These are phyloP conservation scores for Xylota sylvarum DNA, from an alignment of 2,888 invertebrate genomes.

Conservation along the genomic window DNA sequence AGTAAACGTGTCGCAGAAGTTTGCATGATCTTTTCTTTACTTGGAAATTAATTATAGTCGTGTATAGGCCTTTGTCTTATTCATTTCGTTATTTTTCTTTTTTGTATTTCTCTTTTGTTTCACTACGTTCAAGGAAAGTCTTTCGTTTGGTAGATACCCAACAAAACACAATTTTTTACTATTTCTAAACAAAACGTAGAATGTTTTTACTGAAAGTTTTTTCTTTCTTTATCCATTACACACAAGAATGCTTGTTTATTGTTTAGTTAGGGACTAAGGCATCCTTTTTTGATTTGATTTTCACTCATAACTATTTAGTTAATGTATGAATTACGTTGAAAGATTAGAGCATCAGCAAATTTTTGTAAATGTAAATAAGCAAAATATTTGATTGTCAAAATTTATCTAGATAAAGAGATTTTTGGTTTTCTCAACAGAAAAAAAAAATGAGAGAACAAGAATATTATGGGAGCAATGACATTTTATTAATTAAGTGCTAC, in stretches of 20 bases:
- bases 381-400: slow-evolving; percentile 39
- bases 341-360: slow-evolving; percentile 11
- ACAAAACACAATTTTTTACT: slow-evolving; percentile 25
- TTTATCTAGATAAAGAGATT: not conserved
- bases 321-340: not conserved
- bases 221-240: not conserved
- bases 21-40: slow-evolving; percentile 27
- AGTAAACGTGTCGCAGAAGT: slow-evolving; percentile 31
- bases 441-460: not conserved
- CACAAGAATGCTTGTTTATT: not conserved
- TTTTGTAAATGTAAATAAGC: slow-evolving; percentile 23
- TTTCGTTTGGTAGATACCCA: not conserved
- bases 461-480: slow-evolving; percentile 39
- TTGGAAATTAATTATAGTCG: slow-evolving; percentile 43
- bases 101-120: slow-evolving; percentile 34
- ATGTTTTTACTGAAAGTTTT: not conserved
- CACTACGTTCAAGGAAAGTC: not conserved
- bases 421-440: not conserved
- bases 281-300: not conserved
- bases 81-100: slow-evolving; percentile 24
- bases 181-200: slow-evolving; percentile 29
- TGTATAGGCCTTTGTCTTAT: slow-evolving; percentile 51
- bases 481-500: slow-evolving; percentile 18
- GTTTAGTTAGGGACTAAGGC: not conserved
- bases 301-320: slow-evolving; percentile 26